Evolutionary conservation across 2,888 invertebrate species (phyloP), one percentile per base, ranked within the genome.

Genomic region (Gisinianus flammeolus): DNA sequence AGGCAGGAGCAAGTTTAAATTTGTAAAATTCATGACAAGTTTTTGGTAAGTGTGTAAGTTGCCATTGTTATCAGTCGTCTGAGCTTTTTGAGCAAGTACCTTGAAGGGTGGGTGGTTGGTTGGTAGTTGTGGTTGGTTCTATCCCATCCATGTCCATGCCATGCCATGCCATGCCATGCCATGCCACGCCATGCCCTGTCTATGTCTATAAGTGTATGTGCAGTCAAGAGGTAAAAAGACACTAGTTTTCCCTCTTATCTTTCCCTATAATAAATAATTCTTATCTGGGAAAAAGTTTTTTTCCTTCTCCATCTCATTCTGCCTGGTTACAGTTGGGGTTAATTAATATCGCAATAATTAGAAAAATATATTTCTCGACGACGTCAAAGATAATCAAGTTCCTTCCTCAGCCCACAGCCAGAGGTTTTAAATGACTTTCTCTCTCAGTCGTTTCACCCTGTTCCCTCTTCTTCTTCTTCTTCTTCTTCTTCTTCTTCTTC

Each of bases 301-400:
- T 35, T 70, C 68, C 67, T 30, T 35, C 67, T 76, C 54, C 73
- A 64, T 66, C 74, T 64, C 64, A 69, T 58, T 69, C 73, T 73
- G 30, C 79, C 44, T 70, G 56, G 54, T 76, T 78, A 69, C 77
- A 76, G 79, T 76, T 58, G 54, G 79, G 80, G 79, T 80, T 82
- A 82, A 82, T 82, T 82, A 82, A 81, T 82, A 79, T 80, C 71
- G 75, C 79, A 82, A 82, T 76, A 76, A 76, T 82, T 81, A 80
- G 81, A 82, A 81, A 82, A 82, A 82, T 81, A 82, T 81, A 80
- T 81, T 80, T 80, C 81, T 79, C 69, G 77, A 70, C 35, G 68
- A 74, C 77, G 77, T 79, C 78, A 80, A 81, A 81, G 81, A 80
- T 81, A 76, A 76, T 76, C 76, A 76, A 62, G 76, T 76, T 72